These are phyloP conservation scores for Oxycera nigricornis DNA, from an alignment of 2,888 invertebrate species.

Conservation along the genomic window DNA sequence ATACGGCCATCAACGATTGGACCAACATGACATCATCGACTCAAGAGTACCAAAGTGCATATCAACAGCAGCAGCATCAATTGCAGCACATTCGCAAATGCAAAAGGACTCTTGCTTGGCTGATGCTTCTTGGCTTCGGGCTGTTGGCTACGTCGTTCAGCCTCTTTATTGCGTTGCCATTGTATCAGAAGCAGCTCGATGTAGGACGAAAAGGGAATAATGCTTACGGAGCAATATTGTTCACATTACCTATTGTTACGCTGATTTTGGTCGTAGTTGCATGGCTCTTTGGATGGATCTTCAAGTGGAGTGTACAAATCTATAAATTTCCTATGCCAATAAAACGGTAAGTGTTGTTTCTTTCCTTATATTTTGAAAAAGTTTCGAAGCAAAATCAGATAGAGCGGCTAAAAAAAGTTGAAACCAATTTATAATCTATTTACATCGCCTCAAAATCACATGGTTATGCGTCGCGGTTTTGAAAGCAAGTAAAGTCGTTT, in stretches of 20 bases:
- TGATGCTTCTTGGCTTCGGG: conserved; percentile 62
- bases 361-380: too few relatives aligned
- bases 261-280: conserved; percentile 48
- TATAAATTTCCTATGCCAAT: conserved; percentile 50
- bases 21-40: conserved; percentile 35
- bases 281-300: conserved; percentile 48
- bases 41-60: conserved; percentile 48
- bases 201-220: conserved; percentile 49
- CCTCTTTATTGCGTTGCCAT: conserved; percentile 64
- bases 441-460: too few relatives aligned
- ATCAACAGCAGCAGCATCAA: conserved; percentile 48
- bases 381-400: too few relatives aligned
- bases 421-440: too few relatives aligned
- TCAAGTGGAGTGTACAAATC: conserved; percentile 50
- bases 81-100: conserved; percentile 47
- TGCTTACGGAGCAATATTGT: conserved; percentile 51
- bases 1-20: conserved; percentile 43
- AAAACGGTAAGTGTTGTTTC: conserved; percentile 49
- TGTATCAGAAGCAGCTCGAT: conserved; percentile 58
- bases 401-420: too few relatives aligned
- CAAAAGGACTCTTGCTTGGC: conserved; percentile 45
- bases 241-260: conserved; percentile 50
- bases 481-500: too few relatives aligned
- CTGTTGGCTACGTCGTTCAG: conserved; percentile 63
- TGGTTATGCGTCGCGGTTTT: too few relatives aligned